phyloP scores from a whole-genome alignment of 1,140 invertebrate species.

The Orius insidiosus region DNA sequence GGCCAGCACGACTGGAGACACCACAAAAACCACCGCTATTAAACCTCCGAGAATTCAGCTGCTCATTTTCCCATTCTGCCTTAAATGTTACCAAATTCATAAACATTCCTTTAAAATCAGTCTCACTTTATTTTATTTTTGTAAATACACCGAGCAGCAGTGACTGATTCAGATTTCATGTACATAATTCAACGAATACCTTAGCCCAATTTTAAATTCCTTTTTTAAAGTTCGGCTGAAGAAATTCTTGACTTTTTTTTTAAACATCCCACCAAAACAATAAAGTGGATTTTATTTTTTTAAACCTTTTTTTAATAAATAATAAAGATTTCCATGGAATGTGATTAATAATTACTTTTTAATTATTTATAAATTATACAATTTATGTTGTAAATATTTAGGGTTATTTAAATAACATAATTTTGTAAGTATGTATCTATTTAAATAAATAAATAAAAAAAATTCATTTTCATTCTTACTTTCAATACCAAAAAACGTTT shows the following conservation, averaged over 20 bases:
- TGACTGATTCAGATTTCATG: background rate
- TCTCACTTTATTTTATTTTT: background rate
- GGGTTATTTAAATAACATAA: background rate
- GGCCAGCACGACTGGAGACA: slow-evolving; percentile 26
- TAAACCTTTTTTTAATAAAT: background rate
- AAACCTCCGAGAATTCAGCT: slow-evolving; percentile 2
- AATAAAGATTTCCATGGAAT: background rate
- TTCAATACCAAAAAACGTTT: slow-evolving; percentile 45
- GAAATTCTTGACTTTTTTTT: slow-evolving; percentile 7
- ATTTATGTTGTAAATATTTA: slow-evolving; percentile 3
- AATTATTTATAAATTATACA: background rate
- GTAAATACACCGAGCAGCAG: background rate
- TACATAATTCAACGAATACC: slow-evolving; percentile 10
- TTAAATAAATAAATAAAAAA: slow-evolving; percentile 1
- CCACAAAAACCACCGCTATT: slow-evolving; percentile 25
- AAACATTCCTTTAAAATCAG: background rate
- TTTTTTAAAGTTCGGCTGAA: slow-evolving; percentile 13
- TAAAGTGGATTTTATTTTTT: background rate
- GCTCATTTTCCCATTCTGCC: background rate
- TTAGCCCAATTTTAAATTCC: slow-evolving; percentile 13
- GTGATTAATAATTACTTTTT: background rate
- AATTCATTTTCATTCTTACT: slow-evolving; percentile 50
- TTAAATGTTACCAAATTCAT: slow-evolving; percentile 3
- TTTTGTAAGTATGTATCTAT: slow-evolving; percentile 4
- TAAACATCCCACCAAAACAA: background rate